Base-by-base conservation (phyloP, 2,888 invertebrate species). In the Chrysomela aeneicollis region DNA sequence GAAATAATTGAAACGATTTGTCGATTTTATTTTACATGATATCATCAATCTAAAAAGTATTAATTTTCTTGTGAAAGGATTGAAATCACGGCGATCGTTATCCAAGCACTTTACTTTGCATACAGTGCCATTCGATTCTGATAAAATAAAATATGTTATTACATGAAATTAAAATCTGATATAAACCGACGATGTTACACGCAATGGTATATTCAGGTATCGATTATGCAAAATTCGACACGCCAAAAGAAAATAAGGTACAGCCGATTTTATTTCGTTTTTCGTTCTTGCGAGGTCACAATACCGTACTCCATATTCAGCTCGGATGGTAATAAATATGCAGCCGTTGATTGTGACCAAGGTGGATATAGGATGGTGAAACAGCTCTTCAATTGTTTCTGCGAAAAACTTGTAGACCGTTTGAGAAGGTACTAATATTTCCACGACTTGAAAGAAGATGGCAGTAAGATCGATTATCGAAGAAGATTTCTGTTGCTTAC, bases 91-190 rank as follows among this genome's bases (percentile, higher is more conserved):
- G 10, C 49, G 59, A 60, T 64, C 55, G 1, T 18, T 55, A 64
- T 64, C 64, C 59, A 6, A 19, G 32, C 49, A 19, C 54, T 62
- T 59, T 54, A 53, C 59, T 54, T 59, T n/a, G 4, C 59, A 30
- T 49, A 42, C 64, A 71, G 64, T 66, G 67, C 66, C 62, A 66
- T 67, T 67, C 61, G 60, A 64, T 67, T 63, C 57, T 42, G 67
- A 63, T 59, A 66, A 69, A 71, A 69, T 69, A 67, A n/a, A n/a
- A 66, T 69, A 64, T 62, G 68, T 66, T 69, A 66, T 66, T 71
- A 71, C 63, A 62, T 60, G 64, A 61, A 71, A 71, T 71, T 67
- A 69, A 66, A 67, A 62, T 60, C 64, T 61, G 68, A 69, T 69
- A 62, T 67, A 59, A 64, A 57, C 66, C 30, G 30, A 50, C 50